Percentiles rank a stretch among this genome's conserved stretches.
phyloP scores from a whole-genome alignment of 2,113 vertebrate genomes.

The Zingel zingel region DNA sequence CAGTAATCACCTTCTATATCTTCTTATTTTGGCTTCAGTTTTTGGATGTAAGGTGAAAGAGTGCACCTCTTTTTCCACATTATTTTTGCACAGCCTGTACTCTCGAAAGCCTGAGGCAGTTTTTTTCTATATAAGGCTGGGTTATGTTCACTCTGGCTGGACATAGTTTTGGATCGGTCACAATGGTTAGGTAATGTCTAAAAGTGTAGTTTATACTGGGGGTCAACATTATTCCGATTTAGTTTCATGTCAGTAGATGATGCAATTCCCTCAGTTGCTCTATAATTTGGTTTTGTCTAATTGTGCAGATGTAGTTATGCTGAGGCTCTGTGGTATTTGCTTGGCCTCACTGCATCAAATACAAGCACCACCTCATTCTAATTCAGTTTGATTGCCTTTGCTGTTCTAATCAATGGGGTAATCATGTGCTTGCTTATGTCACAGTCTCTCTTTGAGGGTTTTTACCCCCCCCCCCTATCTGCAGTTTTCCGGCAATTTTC shows the following conservation, averaged over 20 bases:
- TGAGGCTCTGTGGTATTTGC: conserved; percentile 36
- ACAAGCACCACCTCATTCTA: conserved; percentile 38
- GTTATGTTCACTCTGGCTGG: conserved; percentile 54
- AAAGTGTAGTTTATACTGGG: conserved; percentile 51
- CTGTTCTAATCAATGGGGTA: conserved; percentile 43
- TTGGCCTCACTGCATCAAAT: conserved; percentile 23
- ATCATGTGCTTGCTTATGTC: conserved; percentile 19
- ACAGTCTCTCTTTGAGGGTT: conserved; percentile 20
- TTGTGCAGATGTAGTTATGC: conserved; percentile 44
- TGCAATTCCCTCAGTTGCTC: conserved; percentile 37
- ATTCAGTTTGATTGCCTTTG: conserved; percentile 44
- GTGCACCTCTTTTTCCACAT: conserved; percentile 14
- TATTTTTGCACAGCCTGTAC: conserved; percentile 30
- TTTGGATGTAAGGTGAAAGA: conserved; percentile 15
- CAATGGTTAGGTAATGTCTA: conserved; percentile 74
- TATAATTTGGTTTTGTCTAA: conserved; percentile 57
- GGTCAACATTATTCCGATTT: conserved; percentile 52
- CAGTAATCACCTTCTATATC: conserved; percentile 4
- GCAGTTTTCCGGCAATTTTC: conserved; percentile 22
- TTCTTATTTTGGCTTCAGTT: conserved; percentile 20
- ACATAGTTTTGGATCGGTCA: conserved; percentile 60
- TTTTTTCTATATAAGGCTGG: conserved; percentile 74
- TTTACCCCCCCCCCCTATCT: conserved; percentile 12
- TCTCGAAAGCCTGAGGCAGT: conserved; percentile 26
- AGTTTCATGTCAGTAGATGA: conserved; percentile 54